Percentiles rank a stretch among this genome's conserved stretches.
Evolutionary conservation across 2,797 vertebrate genomes (phyloP).

Genomic region (Peromyscus eremicus): DNA sequence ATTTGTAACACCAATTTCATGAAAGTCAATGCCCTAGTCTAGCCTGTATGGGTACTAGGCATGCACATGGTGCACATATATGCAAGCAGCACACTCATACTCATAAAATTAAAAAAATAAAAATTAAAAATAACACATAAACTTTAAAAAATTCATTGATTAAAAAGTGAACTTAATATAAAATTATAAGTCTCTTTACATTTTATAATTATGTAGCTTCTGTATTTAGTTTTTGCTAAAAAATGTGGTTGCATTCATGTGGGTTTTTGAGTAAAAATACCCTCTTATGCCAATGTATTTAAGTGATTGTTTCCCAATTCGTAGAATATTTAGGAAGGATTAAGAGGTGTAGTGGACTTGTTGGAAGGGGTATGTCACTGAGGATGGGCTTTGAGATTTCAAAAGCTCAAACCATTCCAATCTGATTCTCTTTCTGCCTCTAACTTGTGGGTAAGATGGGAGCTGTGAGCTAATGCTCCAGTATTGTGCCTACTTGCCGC

Average conservation of each 20-base stretch:
- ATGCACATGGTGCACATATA: neutral
- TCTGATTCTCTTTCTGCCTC: neutral
- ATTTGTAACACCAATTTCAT: neutral
- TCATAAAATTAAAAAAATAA: neutral
- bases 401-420: neutral
- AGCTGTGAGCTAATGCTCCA: no score
- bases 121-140: neutral
- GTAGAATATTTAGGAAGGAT: neutral
- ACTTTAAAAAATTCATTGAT: neutral
- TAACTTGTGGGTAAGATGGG: no score
- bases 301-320: neutral
- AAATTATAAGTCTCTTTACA: no score
- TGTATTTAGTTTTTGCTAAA: neutral
- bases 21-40: neutral
- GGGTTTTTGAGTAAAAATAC: neutral
- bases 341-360: rapidly evolving
- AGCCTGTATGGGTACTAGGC: neutral
- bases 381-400: neutral
- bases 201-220: neutral
- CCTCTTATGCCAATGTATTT: neutral
- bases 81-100: no score
- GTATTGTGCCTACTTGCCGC: rapidly evolving
- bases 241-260: neutral
- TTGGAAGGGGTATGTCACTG: neutral
- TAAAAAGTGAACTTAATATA: neutral